These are phyloP conservation scores for Heliornis fulica DNA, from an alignment of 2,113 vertebrate genomes.

Conservation along the genomic window DNA sequence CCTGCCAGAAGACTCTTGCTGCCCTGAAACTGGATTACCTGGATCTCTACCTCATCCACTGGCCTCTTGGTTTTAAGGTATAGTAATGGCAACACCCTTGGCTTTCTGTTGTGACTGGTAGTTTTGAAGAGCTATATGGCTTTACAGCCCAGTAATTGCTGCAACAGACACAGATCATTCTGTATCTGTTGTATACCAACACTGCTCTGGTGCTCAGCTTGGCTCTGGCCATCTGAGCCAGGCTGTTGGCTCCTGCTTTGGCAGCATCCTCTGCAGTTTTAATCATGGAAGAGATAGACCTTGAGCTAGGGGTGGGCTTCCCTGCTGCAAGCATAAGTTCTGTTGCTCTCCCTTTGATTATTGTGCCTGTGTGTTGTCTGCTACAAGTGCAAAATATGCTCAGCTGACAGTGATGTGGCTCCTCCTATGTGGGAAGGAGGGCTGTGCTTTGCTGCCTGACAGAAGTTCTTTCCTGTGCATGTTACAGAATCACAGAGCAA, in stretches of 20 bases:
- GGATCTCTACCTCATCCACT: slow-evolving; percentile 93
- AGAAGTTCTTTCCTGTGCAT: background rate
- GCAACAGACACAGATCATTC: background rate
- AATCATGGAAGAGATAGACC: background rate
- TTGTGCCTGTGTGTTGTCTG: background rate
- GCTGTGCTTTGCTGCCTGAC: background rate
- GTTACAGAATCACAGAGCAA: background rate
- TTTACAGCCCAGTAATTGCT: background rate
- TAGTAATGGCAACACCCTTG: background rate
- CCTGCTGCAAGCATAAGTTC: background rate
- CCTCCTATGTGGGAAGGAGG: background rate
- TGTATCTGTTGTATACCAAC: background rate
- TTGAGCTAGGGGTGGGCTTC: background rate
- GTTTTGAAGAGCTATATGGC: background rate
- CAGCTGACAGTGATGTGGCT: accelerated
- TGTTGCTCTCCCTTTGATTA: background rate
- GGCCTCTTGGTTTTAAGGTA: slow-evolving; percentile 92
- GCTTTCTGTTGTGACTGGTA: background rate
- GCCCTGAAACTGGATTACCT: slow-evolving; percentile 88
- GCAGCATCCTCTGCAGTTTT: background rate
- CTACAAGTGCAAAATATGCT: background rate
- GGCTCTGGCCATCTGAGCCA: background rate
- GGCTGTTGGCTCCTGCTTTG: background rate
- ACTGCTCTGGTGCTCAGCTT: background rate
- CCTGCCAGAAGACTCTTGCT: slow-evolving; percentile 85